These are phyloP conservation scores for Patagioenas fasciata DNA, from an alignment of 2,113 vertebrate genomes.

Conservation along the genomic window DNA sequence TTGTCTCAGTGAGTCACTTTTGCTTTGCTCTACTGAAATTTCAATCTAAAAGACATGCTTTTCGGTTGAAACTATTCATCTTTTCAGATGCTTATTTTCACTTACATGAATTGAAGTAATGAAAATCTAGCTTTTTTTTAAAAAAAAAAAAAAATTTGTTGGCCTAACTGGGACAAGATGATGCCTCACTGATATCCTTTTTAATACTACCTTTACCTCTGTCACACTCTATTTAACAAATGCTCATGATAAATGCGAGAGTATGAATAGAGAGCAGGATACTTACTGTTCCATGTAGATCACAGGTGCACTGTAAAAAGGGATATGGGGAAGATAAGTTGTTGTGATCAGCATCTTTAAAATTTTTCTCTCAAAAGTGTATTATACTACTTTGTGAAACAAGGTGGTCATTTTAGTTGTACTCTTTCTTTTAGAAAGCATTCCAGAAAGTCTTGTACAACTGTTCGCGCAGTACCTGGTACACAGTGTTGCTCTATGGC, in stretches of 20 bases:
- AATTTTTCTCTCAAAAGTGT: not conserved
- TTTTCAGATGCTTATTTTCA: not conserved
- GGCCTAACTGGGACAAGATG: not conserved
- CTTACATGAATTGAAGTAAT: not conserved
- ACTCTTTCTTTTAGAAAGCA: not conserved
- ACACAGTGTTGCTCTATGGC: not conserved
- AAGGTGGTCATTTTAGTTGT: not conserved
- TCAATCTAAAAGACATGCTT: not conserved
- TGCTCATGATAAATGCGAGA: not conserved
- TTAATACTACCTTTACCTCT: not conserved
- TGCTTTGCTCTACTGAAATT: not conserved
- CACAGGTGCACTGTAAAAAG: not conserved
- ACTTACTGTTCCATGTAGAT: not conserved
- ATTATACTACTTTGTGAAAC: not conserved
- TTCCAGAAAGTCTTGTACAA: not conserved
- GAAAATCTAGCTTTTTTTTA: not conserved
- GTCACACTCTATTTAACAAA: not conserved
- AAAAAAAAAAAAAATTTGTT: not conserved
- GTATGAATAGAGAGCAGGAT: not conserved
- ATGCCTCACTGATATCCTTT: not conserved
- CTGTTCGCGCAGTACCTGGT: not conserved
- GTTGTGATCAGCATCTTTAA: not conserved
- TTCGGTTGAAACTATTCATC: not conserved
- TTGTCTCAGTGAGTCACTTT: not conserved
- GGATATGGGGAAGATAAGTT: not conserved